Evolutionary conservation across 2,888 invertebrate species (phyloP).

Genomic region (Phasia obesa): DNA sequence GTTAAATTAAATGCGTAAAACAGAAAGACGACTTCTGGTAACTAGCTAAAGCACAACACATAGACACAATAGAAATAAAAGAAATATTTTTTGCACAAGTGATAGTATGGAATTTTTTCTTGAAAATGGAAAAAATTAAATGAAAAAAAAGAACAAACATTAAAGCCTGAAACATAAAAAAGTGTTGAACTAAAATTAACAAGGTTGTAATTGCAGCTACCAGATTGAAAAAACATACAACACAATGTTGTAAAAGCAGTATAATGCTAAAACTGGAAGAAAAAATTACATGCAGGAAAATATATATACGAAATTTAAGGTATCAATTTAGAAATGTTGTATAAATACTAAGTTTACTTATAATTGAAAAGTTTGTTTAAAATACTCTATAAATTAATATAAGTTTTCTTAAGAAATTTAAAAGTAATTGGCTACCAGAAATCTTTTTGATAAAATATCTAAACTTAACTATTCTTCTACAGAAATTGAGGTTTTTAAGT

Average conservation of each 20-base stretch:
- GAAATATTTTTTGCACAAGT: too few relatives aligned
- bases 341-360: too few relatives aligned
- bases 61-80: not conserved
- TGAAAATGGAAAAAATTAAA: not conserved
- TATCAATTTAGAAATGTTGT: too few relatives aligned
- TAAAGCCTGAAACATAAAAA: slow-evolving; percentile 31
- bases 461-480: too few relatives aligned
- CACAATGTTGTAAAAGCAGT: not conserved
- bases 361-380: too few relatives aligned
- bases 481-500: too few relatives aligned
- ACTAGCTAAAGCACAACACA: slow-evolving; percentile 12
- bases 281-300: not conserved
- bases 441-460: too few relatives aligned
- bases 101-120: slow-evolving; percentile 26
- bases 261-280: not conserved
- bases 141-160: not conserved
- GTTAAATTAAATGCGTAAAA: slow-evolving; percentile 69
- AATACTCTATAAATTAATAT: too few relatives aligned
- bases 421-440: too few relatives aligned
- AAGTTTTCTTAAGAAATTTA: too few relatives aligned
- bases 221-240: slow-evolving; percentile 28
- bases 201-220: slow-evolving; percentile 66
- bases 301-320: too few relatives aligned
- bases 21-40: slow-evolving; percentile 36
- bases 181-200: slow-evolving; percentile 69